Evolutionary conservation across 2,888 invertebrate species (phyloP).

Genomic region (Cactoblastis cactorum): DNA sequence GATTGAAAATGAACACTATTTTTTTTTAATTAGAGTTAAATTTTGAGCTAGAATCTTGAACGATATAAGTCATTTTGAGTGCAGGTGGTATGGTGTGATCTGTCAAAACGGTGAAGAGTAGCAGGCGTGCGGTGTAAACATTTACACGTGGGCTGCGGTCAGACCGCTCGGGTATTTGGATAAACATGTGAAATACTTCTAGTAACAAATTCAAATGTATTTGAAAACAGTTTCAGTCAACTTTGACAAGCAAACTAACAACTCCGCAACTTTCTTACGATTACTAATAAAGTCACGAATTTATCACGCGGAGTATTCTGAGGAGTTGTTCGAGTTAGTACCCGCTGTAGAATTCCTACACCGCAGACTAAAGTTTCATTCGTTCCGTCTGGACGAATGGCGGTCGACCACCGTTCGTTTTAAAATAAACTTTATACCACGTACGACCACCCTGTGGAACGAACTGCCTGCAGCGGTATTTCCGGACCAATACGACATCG

Average conservation of each 20-base stretch:
- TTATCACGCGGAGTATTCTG: too few species aligned
- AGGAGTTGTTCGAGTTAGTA: too few species aligned
- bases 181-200: constrained; percentile 4
- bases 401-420: too few species aligned
- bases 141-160: constrained; percentile 42
- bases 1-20: constrained; percentile 22
- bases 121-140: constrained; percentile 68
- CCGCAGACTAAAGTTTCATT: too few species aligned
- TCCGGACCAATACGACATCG: too few species aligned
- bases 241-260: neutral
- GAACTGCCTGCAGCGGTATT: too few species aligned
- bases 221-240: neutral
- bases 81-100: constrained; percentile 42
- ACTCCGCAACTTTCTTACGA: neutral
- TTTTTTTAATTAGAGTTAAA: neutral
- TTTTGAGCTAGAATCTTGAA: constrained; percentile 12
- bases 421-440: too few species aligned
- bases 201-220: neutral
- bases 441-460: too few species aligned
- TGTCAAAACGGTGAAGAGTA: constrained; percentile 71
- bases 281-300: too few species aligned
- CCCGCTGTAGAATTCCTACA: too few species aligned
- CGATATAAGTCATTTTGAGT: constrained; percentile 19
- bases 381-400: too few species aligned
- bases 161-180: neutral